Evolutionary conservation across 2,113 vertebrate genomes (phyloP).

Genomic region (Pipra filicauda): DNA sequence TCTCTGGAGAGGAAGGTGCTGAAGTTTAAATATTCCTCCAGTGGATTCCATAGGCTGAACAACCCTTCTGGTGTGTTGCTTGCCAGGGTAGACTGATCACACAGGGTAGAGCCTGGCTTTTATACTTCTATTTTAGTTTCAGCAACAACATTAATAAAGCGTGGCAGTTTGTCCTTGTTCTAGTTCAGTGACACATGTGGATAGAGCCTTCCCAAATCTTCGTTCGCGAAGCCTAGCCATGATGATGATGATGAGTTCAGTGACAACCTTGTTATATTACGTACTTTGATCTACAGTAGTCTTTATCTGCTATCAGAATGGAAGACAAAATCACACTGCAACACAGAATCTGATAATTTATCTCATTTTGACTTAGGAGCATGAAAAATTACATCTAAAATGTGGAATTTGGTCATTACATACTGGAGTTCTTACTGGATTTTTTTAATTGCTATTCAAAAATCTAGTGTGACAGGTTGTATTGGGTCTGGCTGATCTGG

Average conservation of each 20-base stretch:
- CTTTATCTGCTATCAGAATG: neutral
- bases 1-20: neutral
- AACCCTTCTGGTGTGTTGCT: neutral
- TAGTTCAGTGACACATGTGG: neutral
- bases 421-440: neutral
- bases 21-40: neutral
- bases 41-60: neutral
- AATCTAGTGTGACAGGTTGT: neutral
- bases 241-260: too few species aligned
- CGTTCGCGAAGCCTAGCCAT: too few species aligned
- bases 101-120: neutral
- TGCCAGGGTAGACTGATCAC: neutral
- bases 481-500: too few species aligned
- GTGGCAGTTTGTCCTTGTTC: neutral
- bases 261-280: neutral
- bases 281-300: neutral
- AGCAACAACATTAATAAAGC: conserved; percentile 16
- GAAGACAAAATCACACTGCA: neutral
- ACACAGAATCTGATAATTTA: neutral
- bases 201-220: too few species aligned
- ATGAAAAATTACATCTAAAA: neutral
- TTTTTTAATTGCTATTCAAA: neutral
- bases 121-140: neutral
- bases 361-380: neutral
- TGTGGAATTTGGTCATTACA: neutral